These are phyloP conservation scores for Acanthococcus lagerstroemiae DNA, from an alignment of 2,888 invertebrate genomes.

Conservation along the genomic window DNA sequence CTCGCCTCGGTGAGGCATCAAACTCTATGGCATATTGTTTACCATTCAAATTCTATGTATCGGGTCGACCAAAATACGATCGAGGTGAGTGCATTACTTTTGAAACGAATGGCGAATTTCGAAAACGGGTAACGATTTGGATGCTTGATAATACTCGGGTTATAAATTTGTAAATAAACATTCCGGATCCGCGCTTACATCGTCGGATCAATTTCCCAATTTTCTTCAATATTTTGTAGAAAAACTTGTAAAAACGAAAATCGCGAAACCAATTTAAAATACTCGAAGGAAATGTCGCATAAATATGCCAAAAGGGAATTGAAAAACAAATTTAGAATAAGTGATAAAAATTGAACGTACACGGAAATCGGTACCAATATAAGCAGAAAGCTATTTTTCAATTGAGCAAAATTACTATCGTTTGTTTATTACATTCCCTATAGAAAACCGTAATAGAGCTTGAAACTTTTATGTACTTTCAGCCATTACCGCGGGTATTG, in stretches of 20 bases:
- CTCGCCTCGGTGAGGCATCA: too few relatives aligned
- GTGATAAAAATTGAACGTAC: conserved; percentile 22
- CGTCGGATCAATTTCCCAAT: conserved; percentile 24
- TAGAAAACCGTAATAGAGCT: conserved; percentile 23
- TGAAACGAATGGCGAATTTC: too few relatives aligned
- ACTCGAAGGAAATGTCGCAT: conserved; percentile 21
- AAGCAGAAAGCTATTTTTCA: conserved; percentile 17
- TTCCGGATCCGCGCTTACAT: too few relatives aligned
- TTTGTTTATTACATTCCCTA: background rate
- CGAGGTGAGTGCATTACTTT: too few relatives aligned
- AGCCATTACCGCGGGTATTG: conserved; percentile 10
- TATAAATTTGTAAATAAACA: too few relatives aligned
- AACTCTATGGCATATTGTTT: too few relatives aligned
- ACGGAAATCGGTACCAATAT: conserved; percentile 21
- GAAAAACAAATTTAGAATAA: conserved; percentile 26
- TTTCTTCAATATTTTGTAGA: conserved; percentile 16
- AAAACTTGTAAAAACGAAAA: background rate
- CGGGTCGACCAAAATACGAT: too few relatives aligned
- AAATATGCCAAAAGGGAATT: conserved; percentile 29
- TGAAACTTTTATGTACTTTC: conserved; percentile 22
- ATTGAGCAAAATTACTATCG: conserved; percentile 22
- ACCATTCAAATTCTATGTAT: too few relatives aligned
- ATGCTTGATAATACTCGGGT: too few relatives aligned
- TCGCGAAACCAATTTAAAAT: conserved; percentile 13
- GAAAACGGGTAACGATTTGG: too few relatives aligned